These are phyloP conservation scores for Campopleginae sp. DNA, from an alignment of 2,888 invertebrate genomes.

Conservation along the genomic window DNA sequence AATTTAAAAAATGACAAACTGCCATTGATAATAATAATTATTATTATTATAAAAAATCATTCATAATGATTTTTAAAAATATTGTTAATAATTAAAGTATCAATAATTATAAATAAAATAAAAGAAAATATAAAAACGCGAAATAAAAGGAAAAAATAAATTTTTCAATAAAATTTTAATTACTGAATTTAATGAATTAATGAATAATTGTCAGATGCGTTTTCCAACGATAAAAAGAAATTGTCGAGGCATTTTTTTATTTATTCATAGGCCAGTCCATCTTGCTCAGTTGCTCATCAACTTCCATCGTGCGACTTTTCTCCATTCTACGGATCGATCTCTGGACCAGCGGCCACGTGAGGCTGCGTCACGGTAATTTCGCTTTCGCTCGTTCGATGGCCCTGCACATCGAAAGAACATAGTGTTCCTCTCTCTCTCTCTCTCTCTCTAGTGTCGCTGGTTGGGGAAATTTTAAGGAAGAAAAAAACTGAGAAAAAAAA, in stretches of 20 bases:
- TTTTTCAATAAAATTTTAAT: neutral
- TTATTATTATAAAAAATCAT: neutral
- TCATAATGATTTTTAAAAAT: too few species aligned
- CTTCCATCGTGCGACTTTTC: constrained; percentile 79
- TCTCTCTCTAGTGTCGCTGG: constrained; percentile 39
- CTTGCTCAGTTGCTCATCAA: constrained; percentile 65
- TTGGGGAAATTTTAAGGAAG: constrained; percentile 10
- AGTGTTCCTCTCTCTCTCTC: constrained; percentile 3
- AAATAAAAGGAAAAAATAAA: neutral
- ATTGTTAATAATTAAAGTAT: too few species aligned
- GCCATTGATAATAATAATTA: constrained; percentile 1
- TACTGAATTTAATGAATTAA: neutral
- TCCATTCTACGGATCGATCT: constrained; percentile 64
- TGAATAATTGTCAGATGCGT: neutral
- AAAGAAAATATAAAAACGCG: neutral
- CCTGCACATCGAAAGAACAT: constrained; percentile 28
- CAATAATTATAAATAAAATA: too few species aligned
- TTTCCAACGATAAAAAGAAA: neutral
- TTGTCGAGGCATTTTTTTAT: neutral
- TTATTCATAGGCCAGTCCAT: constrained; percentile 16
- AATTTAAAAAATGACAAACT: neutral
- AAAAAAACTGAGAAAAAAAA: neutral
- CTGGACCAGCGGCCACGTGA: constrained; percentile 56
- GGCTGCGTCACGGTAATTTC: constrained; percentile 72
- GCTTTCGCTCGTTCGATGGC: constrained; percentile 76